Percentiles rank a stretch among this genome's conserved stretches.
Evolutionary conservation across 2,797 vertebrate species (phyloP).

Genomic region (Cossypha polioptera): DNA sequence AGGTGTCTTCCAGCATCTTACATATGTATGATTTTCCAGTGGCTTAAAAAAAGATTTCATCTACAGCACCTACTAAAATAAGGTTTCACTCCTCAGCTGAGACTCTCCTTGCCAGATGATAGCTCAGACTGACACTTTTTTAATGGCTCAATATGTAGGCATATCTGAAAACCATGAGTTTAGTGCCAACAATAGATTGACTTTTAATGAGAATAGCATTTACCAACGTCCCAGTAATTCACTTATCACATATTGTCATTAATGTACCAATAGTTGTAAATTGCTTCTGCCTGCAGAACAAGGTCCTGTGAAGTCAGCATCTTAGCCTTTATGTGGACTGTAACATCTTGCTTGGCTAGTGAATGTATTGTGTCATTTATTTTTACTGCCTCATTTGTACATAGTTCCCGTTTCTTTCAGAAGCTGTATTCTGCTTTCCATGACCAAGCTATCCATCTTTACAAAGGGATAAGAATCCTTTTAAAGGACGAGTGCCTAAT

Average conservation of each 20-base stretch:
- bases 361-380: slow-evolving; percentile 66
- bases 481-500: slow-evolving; percentile 21
- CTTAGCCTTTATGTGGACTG: slow-evolving; percentile 43
- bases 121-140: slow-evolving; percentile 7
- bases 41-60: slow-evolving; percentile 6
- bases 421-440: slow-evolving; percentile 1
- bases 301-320: slow-evolving; percentile 63
- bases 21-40: neutral
- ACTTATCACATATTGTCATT: slow-evolving; percentile 20
- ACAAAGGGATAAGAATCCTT: slow-evolving; percentile 29
- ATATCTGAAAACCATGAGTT: slow-evolving; percentile 42
- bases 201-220: slow-evolving; percentile 53
- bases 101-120: slow-evolving; percentile 47
- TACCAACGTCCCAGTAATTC: slow-evolving; percentile 1
- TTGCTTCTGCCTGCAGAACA: slow-evolving; percentile 6
- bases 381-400: slow-evolving; percentile 70
- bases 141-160: neutral
- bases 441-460: slow-evolving; percentile 30
- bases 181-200: slow-evolving; percentile 45
- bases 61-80: slow-evolving; percentile 26
- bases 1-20: neutral
- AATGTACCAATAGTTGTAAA: slow-evolving; percentile 41
- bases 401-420: slow-evolving; percentile 31
- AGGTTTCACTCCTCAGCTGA: slow-evolving; percentile 23
- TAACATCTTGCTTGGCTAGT: slow-evolving; percentile 64